Percentiles rank a stretch among this genome's conserved stretches.
phyloP scores from a whole-genome alignment of 23 tunicate genomes.

The Phallusia fumigata region DNA sequence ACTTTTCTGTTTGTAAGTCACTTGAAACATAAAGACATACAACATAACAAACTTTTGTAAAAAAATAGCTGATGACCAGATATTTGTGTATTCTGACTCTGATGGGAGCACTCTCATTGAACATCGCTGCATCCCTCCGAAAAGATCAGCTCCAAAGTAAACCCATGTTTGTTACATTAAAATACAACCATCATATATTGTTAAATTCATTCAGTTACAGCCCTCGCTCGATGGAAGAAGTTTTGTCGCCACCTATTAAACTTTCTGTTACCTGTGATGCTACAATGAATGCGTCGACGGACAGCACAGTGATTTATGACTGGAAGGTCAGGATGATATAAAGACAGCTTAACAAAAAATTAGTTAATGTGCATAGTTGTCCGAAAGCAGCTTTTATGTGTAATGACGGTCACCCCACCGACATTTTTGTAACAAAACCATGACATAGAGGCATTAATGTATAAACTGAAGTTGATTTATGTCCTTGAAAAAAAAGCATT shows the following conservation, averaged over 20 bases:
- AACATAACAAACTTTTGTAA: no score
- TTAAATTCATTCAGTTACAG: no score
- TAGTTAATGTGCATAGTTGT: no score
- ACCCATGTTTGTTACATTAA: neutral
- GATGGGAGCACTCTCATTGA: constrained; percentile 14
- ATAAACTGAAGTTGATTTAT: no score
- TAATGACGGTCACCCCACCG: no score
- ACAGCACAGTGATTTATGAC: constrained; percentile 56
- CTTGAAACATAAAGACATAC: no score
- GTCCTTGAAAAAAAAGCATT: no score
- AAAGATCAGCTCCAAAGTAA: neutral
- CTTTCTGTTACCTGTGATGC: constrained; percentile 18
- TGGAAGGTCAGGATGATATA: constrained; percentile 57
- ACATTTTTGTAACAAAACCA: no score
- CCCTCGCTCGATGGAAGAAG: constrained; percentile 4
- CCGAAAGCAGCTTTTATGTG: no score
- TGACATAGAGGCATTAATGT: no score
- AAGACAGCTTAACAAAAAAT: no score
- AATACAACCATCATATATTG: neutral
- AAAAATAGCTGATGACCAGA: constrained; percentile 1
- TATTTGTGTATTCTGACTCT: constrained; percentile 18
- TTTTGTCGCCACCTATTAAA: constrained; percentile 20
- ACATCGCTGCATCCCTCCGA: constrained; percentile 1
- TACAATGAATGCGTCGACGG: neutral
- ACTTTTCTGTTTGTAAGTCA: no score